These are phyloP conservation scores for Liasis olivaceus DNA, from an alignment of 2,797 vertebrate species.

Conservation along the genomic window DNA sequence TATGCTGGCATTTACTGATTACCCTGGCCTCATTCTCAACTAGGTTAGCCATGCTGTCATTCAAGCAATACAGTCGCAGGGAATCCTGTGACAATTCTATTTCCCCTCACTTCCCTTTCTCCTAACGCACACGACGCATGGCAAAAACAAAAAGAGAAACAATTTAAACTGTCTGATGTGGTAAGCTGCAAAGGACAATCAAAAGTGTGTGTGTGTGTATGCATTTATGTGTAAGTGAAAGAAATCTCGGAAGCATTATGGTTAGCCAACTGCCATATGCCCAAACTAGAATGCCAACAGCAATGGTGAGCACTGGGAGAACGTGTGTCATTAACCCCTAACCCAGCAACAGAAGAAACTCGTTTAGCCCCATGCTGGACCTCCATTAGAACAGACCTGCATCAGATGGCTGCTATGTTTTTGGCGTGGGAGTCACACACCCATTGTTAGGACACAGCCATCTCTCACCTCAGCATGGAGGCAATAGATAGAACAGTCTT, in stretches of 20 bases:
- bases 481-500: constrained; percentile 58
- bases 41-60: background rate
- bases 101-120: background rate
- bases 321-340: constrained; percentile 96
- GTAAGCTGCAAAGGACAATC: background rate
- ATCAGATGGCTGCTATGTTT: constrained; percentile 92
- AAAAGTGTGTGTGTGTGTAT: background rate
- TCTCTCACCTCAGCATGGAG: constrained; percentile 80
- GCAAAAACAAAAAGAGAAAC: background rate
- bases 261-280: constrained; percentile 92
- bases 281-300: constrained; percentile 85
- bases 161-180: constrained; percentile 22
- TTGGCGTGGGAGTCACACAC: constrained; percentile 81
- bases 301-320: constrained; percentile 88
- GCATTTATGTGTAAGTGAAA: constrained; percentile 18
- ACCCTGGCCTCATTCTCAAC: background rate
- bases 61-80: background rate
- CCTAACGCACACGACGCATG: background rate
- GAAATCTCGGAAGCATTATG: constrained; percentile 74
- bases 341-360: constrained; percentile 93
- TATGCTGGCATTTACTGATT: background rate
- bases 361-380: constrained; percentile 99
- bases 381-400: constrained; percentile 98
- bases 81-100: background rate
- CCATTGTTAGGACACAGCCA: constrained; percentile 75